phyloP scores from a whole-genome alignment of 2,888 invertebrate species.

The Drosophila algonquin region DNA sequence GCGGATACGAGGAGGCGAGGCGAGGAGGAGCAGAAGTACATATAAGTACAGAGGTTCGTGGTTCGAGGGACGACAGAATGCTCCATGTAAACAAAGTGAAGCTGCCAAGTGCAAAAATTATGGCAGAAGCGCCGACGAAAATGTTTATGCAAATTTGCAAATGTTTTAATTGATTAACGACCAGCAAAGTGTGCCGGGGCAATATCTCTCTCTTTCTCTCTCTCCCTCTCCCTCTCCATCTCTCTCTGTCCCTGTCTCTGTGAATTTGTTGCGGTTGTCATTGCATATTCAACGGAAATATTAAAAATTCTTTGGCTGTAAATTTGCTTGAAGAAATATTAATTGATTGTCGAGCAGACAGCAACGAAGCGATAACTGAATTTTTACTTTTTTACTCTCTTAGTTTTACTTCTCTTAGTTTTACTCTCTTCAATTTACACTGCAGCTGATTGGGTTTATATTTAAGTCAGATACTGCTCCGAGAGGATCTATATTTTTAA shows the following conservation, averaged over 20 bases:
- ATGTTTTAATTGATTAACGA: conserved; percentile 67
- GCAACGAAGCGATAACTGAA: conserved; percentile 13
- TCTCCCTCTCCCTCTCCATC: neutral
- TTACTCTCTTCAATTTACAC: neutral
- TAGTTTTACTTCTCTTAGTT: neutral
- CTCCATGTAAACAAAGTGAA: conserved; percentile 36
- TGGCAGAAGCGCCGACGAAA: conserved; percentile 44
- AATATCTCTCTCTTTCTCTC: neutral
- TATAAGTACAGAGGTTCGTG: too few relatives aligned
- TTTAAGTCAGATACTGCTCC: neutral
- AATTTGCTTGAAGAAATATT: conserved; percentile 20
- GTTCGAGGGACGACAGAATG: neutral
- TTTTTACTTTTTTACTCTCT: neutral
- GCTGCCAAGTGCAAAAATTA: conserved; percentile 59
- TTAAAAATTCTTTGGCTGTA: conserved; percentile 28
- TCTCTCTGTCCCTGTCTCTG: neutral
- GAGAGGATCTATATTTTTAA: neutral
- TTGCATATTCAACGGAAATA: conserved; percentile 24
- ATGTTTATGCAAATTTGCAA: conserved; percentile 67
- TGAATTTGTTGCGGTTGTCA: conserved; percentile 16
- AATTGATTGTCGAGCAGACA: conserved; percentile 1
- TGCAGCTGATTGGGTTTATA: neutral
- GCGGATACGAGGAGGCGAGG: neutral
- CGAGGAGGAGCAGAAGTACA: neutral
- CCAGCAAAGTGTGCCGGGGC: conserved; percentile 55